phyloP scores from a whole-genome alignment of 2,797 vertebrate species.

The Intellagama lesueurii region DNA sequence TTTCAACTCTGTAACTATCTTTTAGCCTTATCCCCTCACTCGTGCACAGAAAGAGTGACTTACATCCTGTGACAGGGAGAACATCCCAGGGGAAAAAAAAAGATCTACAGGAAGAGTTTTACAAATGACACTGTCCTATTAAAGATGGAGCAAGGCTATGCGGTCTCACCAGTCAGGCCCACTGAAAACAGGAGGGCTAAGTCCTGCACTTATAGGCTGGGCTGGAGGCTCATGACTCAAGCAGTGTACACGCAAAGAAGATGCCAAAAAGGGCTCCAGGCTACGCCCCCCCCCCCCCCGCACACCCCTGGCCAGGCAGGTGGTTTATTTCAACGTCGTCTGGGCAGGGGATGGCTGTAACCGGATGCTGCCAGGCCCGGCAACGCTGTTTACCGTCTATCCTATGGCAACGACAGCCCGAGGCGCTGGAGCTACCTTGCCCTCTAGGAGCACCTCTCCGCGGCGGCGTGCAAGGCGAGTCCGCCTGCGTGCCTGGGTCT shows the following conservation, averaged over 20 bases:
- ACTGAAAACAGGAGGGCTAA: neutral
- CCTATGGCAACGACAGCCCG: neutral
- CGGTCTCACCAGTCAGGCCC: too few relatives aligned
- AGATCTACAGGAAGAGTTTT: neutral
- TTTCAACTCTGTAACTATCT: too few relatives aligned
- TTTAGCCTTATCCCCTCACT: too few relatives aligned
- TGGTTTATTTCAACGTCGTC: slow-evolving; percentile 41
- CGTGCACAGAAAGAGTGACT: too few relatives aligned
- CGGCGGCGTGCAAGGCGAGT: too few relatives aligned
- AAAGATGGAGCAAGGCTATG: neutral
- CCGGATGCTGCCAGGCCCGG: slow-evolving; percentile 22
- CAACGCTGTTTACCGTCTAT: slow-evolving; percentile 6
- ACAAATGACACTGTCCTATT: neutral
- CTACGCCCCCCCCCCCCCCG: too few relatives aligned
- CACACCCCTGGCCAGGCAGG: neutral
- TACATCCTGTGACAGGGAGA: too few relatives aligned
- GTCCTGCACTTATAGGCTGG: neutral
- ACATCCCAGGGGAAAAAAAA: too few relatives aligned
- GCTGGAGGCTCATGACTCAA: too few relatives aligned
- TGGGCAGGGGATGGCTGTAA: slow-evolving; percentile 20
- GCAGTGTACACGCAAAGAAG: neutral
- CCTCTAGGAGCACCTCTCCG: neutral
- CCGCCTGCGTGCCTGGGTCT: too few relatives aligned
- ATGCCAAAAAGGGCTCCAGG: neutral
- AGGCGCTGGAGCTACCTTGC: neutral